phyloP scores from a whole-genome alignment of 1,140 invertebrate genomes.

The Ladona fulva region DNA sequence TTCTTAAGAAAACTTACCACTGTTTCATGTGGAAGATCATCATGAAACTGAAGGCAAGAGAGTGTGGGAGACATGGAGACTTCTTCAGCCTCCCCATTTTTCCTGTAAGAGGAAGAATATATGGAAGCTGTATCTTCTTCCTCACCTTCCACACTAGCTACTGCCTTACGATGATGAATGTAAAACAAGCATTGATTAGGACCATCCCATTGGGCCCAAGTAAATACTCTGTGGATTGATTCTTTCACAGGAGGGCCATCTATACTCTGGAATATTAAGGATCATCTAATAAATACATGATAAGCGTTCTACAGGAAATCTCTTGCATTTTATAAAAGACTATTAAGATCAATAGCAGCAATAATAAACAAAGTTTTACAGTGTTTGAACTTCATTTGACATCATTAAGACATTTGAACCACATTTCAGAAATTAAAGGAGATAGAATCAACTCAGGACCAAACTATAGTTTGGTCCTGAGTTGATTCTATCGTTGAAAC shows the following conservation, averaged over 20 bases:
- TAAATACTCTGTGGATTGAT: slow-evolving; percentile 38
- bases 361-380: no score
- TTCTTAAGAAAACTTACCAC: slow-evolving; percentile 61
- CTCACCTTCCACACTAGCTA: slow-evolving; percentile 54
- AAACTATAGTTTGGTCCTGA: no score
- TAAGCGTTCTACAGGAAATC: no score
- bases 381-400: no score
- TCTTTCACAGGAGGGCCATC: neutral
- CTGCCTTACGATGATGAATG: slow-evolving; percentile 60
- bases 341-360: no score
- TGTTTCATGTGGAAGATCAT: slow-evolving; percentile 72
- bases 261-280: neutral
- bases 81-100: slow-evolving; percentile 28
- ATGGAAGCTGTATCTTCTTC: slow-evolving; percentile 36
- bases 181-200: slow-evolving; percentile 67
- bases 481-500: no score
- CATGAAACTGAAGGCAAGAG: slow-evolving; percentile 73
- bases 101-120: slow-evolving; percentile 18
- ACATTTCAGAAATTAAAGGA: no score
- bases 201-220: slow-evolving; percentile 75
- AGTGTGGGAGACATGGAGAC: slow-evolving; percentile 49
- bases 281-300: no score
- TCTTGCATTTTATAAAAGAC: no score
- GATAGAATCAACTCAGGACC: no score
- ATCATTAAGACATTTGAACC: no score